Percentiles rank a stretch among this genome's conserved stretches.
These are phyloP conservation scores for Morpho helenor DNA, from an alignment of 2,888 invertebrate genomes.

Conservation along the genomic window DNA sequence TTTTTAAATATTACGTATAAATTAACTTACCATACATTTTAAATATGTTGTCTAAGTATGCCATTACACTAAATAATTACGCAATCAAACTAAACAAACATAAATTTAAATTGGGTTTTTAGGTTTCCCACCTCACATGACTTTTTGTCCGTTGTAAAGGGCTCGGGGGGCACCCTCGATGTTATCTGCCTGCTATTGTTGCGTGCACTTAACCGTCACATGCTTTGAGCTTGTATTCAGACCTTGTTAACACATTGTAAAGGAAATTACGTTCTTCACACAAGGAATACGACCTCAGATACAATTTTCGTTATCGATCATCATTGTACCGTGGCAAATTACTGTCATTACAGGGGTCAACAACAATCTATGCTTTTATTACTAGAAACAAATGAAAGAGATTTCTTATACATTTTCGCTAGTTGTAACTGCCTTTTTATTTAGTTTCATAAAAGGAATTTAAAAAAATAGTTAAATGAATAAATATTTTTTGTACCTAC, in stretches of 20 bases:
- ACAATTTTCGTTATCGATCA: conserved; percentile 69
- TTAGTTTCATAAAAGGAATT: no score
- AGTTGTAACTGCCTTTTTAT: no score
- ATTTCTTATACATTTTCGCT: no score
- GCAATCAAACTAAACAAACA: not conserved
- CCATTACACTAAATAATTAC: not conserved
- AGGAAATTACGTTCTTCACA: conserved; percentile 76
- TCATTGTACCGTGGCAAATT: conserved; percentile 64
- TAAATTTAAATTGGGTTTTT: conserved; percentile 5
- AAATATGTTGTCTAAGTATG: not conserved
- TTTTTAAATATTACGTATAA: not conserved
- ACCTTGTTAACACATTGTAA: conserved; percentile 77
- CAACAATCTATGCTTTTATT: conserved; percentile 39
- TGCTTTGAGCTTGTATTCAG: conserved; percentile 51
- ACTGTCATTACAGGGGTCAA: conserved; percentile 58
- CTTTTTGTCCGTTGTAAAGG: conserved; percentile 21
- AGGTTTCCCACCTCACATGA: conserved; percentile 10
- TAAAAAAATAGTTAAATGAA: no score
- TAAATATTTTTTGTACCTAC: no score
- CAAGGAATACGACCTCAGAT: conserved; percentile 56
- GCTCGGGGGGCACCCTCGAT: conserved; percentile 55
- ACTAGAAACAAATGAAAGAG: not conserved
- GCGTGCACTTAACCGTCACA: conserved; percentile 74
- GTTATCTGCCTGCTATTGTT: conserved; percentile 69
- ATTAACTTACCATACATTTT: not conserved